Evolutionary conservation across 1,140 invertebrate genomes (phyloP), one percentile per base, ranked within the genome.

Genomic region (Macrotrachela quadricornifera): DNA sequence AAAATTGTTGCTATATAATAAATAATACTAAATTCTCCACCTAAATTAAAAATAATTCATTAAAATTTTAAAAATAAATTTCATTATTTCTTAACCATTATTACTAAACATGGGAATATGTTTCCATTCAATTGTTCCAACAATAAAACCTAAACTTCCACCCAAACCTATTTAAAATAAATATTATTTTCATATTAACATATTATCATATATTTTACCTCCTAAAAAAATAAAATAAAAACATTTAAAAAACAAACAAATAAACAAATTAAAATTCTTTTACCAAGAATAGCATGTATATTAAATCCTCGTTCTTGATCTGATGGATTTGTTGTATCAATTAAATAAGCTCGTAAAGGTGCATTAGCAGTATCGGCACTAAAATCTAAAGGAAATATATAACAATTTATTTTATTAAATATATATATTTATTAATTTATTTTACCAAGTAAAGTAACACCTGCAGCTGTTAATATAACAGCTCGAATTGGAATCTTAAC

Each of bases 51-150:
- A 0, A 18, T 49, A 6, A n/a, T 30, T n/a, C 4, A n/a, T 42
- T 12, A n/a, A 42, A 12, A n/a, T n/a, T 42, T 42, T 12, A 42
- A 42, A 12, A 42, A n/a, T 12, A 42, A 42, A 12, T n/a, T 12
- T n/a, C 12, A 43, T 16, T 45, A 10, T 4, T 10, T 13, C 14
- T 30, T 41, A 42, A 9, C 11, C 39, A 51, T 39, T 39, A 6
- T 45, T 30, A 45, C 41, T 46, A 16, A 10, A 42, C 16, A 70
- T 40, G 36, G 46, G 46, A 10, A 44, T 53, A 13, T 59, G 49
- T 14, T 62, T 65, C 73, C 73, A 75, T 49, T 74, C 66, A 15
- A 73, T 57, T 36, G 72, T 70, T 12, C 71, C 71, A n/a, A 74
- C 62, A 14, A 73, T 59, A 57, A 74, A 75, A 2, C 73, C 73